Evolutionary conservation across 2,888 invertebrate species (phyloP), one percentile per base, ranked within the genome.

Genomic region (Celastrina argiolus): DNA sequence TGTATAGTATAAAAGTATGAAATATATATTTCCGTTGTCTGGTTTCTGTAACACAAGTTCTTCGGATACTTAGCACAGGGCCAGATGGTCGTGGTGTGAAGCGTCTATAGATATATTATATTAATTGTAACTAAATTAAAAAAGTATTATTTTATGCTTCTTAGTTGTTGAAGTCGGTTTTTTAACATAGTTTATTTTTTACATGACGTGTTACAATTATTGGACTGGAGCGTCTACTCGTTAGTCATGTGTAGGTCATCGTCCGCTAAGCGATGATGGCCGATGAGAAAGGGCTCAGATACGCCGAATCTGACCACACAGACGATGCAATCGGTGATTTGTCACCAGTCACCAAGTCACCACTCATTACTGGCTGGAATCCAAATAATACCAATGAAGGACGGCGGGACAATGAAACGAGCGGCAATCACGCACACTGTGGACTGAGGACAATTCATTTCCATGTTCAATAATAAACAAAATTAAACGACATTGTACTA

Each of bases 351-450:
- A 61, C n/a, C n/a, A n/a, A n/a, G n/a, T n/a, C n/a, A 22, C 36
- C 22, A 51, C 51, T 51, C 36, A 61, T 18, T 22, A 36, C 61
- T 61, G 61, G 61, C 61, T 22, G 61, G 36, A 18, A 22, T 61
- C 61, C 61, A 61, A 61, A 36, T 18, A 36, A 16, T 22, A 34
- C 31, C 61, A 51, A 51, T 36, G 59, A 61, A 61, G 61, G 61
- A 39, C 61, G 14, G 14, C 12, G 18, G 61, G 61, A 61, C 61
- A 61, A 61, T 61, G 61, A 59, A 34, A 34, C 34, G 51, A 12
- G 36, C 12, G 10, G 22, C 36, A 10, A 59, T 36, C 34, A 59
- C 59, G 10, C 1, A 45, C 8, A 59, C 36, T 34, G 0, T 12
- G 59, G 59, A 34, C 39, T 14, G 18, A 22, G 22, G 22, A 61